These are phyloP conservation scores for Murina feae DNA, from an alignment of 2,113 vertebrate species.

Conservation along the genomic window DNA sequence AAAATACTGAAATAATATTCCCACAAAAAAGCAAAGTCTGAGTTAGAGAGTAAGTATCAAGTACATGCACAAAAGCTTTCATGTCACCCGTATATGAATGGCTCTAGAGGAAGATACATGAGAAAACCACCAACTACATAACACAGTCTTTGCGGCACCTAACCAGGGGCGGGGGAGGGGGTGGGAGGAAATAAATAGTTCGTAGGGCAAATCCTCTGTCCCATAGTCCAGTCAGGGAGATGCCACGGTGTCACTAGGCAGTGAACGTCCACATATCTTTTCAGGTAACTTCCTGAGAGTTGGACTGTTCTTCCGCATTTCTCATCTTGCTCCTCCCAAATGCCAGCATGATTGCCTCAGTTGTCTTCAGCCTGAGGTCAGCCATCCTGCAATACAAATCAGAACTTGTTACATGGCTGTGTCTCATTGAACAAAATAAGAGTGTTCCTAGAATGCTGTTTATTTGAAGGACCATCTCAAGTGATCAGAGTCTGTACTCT, in stretches of 20 bases:
- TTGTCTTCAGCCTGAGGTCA: constrained; percentile 72
- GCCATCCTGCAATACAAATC: constrained; percentile 79
- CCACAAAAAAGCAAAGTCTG: constrained; percentile 55
- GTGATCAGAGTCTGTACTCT: neutral
- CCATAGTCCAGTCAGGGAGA: constrained; percentile 17
- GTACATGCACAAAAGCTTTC: constrained; percentile 32
- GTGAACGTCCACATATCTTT: constrained; percentile 1
- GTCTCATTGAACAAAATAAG: neutral
- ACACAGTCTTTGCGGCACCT: neutral
- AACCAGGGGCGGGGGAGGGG: neutral
- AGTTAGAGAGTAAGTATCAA: constrained; percentile 32
- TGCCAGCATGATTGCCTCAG: constrained; percentile 19
- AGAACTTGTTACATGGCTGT: neutral
- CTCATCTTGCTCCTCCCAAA: constrained; percentile 15
- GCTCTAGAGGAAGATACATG: constrained; percentile 28
- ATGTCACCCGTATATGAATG: constrained; percentile 58
- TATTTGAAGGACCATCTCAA: neutral
- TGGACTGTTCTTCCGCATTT: constrained; percentile 27
- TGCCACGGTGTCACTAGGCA: neutral
- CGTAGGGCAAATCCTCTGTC: constrained; percentile 9
- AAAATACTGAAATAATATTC: constrained; percentile 45
- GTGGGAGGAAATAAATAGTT: constrained; percentile 79
- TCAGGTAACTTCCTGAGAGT: constrained; percentile 21
- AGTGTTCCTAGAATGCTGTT: neutral
- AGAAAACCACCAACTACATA: constrained; percentile 25